Percentiles rank a stretch among this genome's conserved stretches.
phyloP scores from a whole-genome alignment of 2,113 vertebrate species.

The Aspidoscelis tigris region DNA sequence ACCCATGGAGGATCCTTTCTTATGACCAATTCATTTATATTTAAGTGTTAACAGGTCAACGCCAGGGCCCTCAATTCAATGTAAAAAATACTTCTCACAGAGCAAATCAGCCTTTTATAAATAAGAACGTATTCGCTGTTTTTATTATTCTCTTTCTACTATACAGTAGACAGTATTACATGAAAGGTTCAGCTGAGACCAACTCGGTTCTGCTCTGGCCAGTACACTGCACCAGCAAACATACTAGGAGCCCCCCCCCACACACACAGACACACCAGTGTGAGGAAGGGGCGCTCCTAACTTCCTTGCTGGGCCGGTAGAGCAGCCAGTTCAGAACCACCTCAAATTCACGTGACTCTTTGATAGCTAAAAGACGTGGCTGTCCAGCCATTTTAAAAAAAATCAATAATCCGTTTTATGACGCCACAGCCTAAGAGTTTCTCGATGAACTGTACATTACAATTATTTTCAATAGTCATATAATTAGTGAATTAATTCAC shows the following conservation, averaged over 20 bases:
- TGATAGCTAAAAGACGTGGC: not conserved
- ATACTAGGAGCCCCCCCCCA: too few species aligned
- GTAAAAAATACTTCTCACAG: slow-evolving; percentile 50
- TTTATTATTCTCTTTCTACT: slow-evolving; percentile 52
- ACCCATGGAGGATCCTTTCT: slow-evolving; percentile 54
- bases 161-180: slow-evolving; percentile 45
- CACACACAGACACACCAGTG: too few species aligned
- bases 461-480: slow-evolving; percentile 35
- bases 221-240: too few species aligned
- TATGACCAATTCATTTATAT: not conserved
- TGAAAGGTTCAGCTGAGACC: slow-evolving; percentile 41
- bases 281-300: not conserved
- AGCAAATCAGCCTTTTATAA: slow-evolving; percentile 51
- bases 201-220: not conserved
- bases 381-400: slow-evolving; percentile 24
- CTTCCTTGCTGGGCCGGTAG: too few species aligned
- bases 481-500: slow-evolving; percentile 41
- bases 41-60: not conserved
- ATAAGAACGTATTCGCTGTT: slow-evolving; percentile 39
- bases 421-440: slow-evolving; percentile 9
- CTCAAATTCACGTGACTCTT: too few species aligned
- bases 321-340: too few species aligned
- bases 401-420: slow-evolving; percentile 40
- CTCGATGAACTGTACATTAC: slow-evolving; percentile 19
- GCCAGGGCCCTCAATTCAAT: not conserved